Conservation (phyloP, 2,113 vertebrate genomes). For the Apistogramma diplotaenia region DNA sequence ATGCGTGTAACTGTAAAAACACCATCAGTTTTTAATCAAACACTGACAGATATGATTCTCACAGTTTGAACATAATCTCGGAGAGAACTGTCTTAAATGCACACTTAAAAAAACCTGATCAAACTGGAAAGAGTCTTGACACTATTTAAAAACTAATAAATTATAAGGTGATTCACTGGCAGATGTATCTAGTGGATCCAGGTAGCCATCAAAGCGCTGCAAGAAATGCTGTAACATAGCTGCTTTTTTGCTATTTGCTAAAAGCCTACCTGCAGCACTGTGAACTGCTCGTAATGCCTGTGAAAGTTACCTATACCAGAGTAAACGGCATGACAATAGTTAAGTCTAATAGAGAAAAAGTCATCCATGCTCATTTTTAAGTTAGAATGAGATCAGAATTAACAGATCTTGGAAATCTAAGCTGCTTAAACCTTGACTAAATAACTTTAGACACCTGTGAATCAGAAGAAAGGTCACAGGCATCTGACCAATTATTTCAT, state of each 20-base stretch:
- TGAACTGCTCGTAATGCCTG: background rate
- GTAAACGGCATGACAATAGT: background rate
- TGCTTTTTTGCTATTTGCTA: accelerated
- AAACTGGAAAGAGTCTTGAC: background rate
- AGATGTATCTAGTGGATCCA: background rate
- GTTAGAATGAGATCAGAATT: background rate
- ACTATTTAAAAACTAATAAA: background rate
- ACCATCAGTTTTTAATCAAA: background rate
- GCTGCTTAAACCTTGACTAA: background rate
- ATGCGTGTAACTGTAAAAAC: background rate
- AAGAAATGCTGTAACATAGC: accelerated
- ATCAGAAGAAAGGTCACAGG: background rate
- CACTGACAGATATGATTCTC: background rate
- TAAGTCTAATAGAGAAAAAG: background rate
- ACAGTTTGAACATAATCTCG: background rate
- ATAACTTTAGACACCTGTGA: background rate
- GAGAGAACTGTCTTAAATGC: accelerated
- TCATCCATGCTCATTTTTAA: background rate
- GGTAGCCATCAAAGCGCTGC: background rate
- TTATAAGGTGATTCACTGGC: background rate
- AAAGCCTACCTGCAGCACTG: background rate
- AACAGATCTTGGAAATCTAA: background rate
- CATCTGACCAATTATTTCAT: background rate
- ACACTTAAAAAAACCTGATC: background rate
- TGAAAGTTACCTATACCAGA: no score